These are phyloP conservation scores for Urophycis tenuis DNA, from an alignment of 2,797 vertebrate species.

Conservation along the genomic window DNA sequence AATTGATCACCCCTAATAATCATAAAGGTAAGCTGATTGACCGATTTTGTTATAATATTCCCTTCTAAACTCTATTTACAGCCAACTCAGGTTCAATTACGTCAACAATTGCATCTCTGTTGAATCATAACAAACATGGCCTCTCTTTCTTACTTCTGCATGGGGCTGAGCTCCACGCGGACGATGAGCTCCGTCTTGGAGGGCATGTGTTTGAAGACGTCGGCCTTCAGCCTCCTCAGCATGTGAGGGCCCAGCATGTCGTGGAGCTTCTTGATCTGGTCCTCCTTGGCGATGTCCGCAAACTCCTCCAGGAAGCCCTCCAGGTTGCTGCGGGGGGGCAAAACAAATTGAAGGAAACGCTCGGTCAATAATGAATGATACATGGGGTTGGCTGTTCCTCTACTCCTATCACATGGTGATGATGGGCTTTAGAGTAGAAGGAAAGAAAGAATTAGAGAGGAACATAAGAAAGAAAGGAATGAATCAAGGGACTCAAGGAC, in stretches of 20 bases:
- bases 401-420: not conserved
- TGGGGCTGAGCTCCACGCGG: conserved; percentile 91
- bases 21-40: not conserved
- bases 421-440: not conserved
- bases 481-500: not conserved
- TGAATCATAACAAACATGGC: not conserved
- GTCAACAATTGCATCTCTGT: not conserved
- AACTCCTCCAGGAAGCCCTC: conserved; percentile 98
- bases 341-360: not conserved
- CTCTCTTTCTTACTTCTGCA: conserved; percentile 85
- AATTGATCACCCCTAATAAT: not conserved
- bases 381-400: not conserved
- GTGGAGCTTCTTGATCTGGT: conserved; percentile 99
- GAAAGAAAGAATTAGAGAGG: not conserved
- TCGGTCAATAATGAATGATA: not conserved
- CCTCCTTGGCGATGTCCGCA: conserved; percentile 97
- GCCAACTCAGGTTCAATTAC: not conserved
- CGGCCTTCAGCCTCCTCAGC: conserved; percentile 94
- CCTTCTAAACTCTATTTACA: not conserved
- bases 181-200: conserved; percentile 98
- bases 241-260: conserved; percentile 99
- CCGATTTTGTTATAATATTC: not conserved
- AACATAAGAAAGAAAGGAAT: not conserved
- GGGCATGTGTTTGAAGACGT: conserved; percentile 99
- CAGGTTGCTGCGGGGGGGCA: conserved; percentile 75